phyloP scores from a whole-genome alignment of 2,888 invertebrate genomes.

The Ceriagrion tenellum region DNA sequence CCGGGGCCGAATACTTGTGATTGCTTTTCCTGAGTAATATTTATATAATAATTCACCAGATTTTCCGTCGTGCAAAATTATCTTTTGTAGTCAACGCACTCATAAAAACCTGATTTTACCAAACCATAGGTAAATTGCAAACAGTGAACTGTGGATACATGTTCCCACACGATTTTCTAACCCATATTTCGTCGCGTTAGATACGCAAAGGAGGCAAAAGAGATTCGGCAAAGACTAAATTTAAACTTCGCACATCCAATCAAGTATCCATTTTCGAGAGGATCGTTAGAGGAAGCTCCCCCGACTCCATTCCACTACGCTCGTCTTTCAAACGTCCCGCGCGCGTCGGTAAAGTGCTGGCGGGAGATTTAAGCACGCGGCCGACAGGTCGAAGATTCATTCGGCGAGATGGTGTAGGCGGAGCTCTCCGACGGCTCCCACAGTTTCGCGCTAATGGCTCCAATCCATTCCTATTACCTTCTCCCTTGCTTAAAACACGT shows the following conservation, averaged over 20 bases:
- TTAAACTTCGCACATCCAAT: neutral
- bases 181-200: no score
- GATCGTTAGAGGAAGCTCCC: neutral
- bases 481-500: neutral
- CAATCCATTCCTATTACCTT: neutral
- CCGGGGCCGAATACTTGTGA: no score
- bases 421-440: neutral
- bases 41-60: no score
- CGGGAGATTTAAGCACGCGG: neutral
- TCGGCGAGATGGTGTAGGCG: neutral
- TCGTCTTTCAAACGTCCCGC: neutral
- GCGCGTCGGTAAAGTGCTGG: neutral
- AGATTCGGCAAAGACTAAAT: neutral
- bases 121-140: no score
- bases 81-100: no score
- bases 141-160: no score
- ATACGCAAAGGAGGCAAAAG: neutral
- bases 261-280: neutral
- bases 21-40: no score
- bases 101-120: no score
- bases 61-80: no score
- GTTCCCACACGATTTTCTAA: neutral
- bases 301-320: neutral
- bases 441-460: neutral
- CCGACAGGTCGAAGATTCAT: neutral